These are phyloP conservation scores for Chrysina gloriosa DNA, from an alignment of 2,888 invertebrate species.

Conservation along the genomic window DNA sequence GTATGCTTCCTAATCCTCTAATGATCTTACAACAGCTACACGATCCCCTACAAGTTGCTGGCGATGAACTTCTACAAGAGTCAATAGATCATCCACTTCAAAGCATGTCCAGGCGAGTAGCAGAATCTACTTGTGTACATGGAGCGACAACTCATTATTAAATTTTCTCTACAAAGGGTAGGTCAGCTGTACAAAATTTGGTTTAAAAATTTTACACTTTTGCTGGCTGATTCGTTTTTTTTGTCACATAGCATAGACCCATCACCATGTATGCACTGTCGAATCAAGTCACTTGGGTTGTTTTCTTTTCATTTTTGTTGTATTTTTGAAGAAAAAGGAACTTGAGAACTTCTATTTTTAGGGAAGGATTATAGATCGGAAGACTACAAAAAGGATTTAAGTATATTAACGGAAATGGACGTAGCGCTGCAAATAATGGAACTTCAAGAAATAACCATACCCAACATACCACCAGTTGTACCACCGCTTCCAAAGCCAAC, in stretches of 20 bases:
- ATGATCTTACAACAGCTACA: too few relatives aligned
- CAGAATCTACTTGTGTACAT: too few relatives aligned
- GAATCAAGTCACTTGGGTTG: neutral
- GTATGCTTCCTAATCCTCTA: too few relatives aligned
- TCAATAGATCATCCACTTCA: too few relatives aligned
- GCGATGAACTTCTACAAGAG: too few relatives aligned
- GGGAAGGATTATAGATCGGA: slow-evolving; percentile 54
- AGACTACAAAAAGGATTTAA: slow-evolving; percentile 57
- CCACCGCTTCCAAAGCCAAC: slow-evolving; percentile 55
- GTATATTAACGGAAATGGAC: slow-evolving; percentile 60
- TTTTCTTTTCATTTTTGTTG: neutral
- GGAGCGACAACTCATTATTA: too few relatives aligned
- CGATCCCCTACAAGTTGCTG: too few relatives aligned
- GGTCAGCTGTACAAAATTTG: too few relatives aligned
- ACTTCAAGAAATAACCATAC: slow-evolving; percentile 59
- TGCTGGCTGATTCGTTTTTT: neutral
- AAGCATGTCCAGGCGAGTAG: too few relatives aligned
- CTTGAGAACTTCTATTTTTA: slow-evolving; percentile 39
- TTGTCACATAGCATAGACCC: neutral
- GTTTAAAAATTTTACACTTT: too few relatives aligned
- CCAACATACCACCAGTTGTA: slow-evolving; percentile 56
- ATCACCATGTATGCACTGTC: neutral
- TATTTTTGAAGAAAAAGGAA: neutral
- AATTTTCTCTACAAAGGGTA: too few relatives aligned
- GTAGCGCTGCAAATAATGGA: slow-evolving; percentile 59